Conservation (phyloP, 2,888 invertebrate species). For the Lasioglossum morio region DNA sequence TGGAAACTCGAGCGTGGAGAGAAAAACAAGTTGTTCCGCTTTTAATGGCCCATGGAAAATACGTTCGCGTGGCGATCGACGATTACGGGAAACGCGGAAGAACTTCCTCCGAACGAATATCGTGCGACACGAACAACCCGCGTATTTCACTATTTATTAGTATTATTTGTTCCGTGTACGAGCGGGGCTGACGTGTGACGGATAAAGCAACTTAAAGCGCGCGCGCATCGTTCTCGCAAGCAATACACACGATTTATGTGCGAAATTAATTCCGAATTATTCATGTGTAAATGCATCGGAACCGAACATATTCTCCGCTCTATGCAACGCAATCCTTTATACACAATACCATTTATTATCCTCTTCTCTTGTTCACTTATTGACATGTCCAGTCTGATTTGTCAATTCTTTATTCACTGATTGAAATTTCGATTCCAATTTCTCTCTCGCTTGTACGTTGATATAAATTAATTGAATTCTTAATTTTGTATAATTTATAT, state of each 20-base stretch:
- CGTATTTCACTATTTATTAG: slow-evolving; percentile 3
- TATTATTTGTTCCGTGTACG: neutral
- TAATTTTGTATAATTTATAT: no score
- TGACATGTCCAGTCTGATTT: neutral
- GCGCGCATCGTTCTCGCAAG: neutral
- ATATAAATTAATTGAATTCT: neutral
- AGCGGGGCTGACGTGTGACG: neutral
- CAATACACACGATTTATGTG: neutral
- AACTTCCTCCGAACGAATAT: slow-evolving; percentile 11
- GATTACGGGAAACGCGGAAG: neutral
- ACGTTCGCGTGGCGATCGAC: slow-evolving; percentile 17
- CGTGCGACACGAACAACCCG: neutral
- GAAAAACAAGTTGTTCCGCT: neutral
- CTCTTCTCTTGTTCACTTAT: neutral
- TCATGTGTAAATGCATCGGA: neutral
- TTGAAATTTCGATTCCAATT: neutral
- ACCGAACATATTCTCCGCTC: neutral
- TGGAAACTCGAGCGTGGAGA: neutral
- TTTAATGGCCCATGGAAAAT: slow-evolving; percentile 1
- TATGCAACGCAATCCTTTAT: neutral
- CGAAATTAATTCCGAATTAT: neutral
- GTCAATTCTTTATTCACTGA: neutral
- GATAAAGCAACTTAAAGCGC: neutral
- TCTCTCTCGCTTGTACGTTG: neutral
- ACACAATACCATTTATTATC: neutral